A percentile compares a stretch with the other conserved stretches of the same genome.
phyloP scores from a whole-genome alignment of 2,797 vertebrate species.

The Tenualosa thibaudeaui region DNA sequence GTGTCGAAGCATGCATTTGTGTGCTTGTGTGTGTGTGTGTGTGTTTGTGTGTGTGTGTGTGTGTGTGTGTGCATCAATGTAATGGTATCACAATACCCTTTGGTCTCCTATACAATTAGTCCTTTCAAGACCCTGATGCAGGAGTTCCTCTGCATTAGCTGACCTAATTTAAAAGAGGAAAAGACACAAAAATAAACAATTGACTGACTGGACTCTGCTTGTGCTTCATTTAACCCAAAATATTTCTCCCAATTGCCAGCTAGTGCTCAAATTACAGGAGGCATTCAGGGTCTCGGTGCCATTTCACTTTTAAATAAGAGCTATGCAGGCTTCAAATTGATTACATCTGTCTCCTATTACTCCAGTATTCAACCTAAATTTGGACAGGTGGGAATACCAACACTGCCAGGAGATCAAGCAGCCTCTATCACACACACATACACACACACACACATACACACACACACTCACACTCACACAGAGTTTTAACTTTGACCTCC shows the following conservation, averaged over 20 bases:
- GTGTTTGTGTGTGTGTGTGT: not conserved
- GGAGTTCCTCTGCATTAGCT: conserved; percentile 41
- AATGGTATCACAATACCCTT: not conserved
- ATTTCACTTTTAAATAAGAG: conserved; percentile 50
- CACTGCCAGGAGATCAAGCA: conserved; percentile 67
- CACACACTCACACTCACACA: not conserved
- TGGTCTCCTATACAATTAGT: not conserved
- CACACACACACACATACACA: not conserved
- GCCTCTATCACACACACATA: conserved; percentile 37
- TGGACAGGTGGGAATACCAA: conserved; percentile 76
- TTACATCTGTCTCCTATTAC: conserved; percentile 78
- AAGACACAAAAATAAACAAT: conserved; percentile 39
- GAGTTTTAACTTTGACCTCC: conserved; percentile 27
- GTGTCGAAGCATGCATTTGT: not conserved
- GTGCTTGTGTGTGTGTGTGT: not conserved
- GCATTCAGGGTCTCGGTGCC: conserved; percentile 38
- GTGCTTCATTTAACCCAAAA: conserved; percentile 35
- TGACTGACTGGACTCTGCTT: conserved; percentile 25
- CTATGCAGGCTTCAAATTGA: conserved; percentile 72
- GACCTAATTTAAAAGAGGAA: conserved; percentile 40
- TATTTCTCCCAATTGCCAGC: conserved; percentile 32
- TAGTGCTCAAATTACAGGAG: conserved; percentile 45
- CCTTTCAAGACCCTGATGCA: not conserved
- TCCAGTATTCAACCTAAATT: conserved; percentile 68
- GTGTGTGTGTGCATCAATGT: not conserved